Conservation (phyloP, 2,797 vertebrate species). For the Taenioides sp. region DNA sequence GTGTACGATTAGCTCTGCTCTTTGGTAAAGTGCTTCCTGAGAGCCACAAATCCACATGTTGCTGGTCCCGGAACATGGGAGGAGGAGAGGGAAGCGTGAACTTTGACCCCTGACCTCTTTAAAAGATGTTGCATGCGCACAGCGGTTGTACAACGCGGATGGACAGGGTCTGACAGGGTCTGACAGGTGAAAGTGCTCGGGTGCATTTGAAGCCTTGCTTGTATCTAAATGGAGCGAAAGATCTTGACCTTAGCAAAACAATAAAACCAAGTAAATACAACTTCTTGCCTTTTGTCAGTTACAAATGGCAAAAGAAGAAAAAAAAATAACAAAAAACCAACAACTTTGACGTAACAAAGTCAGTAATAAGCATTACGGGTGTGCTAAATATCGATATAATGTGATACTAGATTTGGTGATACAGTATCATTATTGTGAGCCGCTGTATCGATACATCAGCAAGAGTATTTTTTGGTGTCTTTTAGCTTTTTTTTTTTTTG, state of each 20-base stretch:
- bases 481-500: no score
- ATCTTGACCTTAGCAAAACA: background rate
- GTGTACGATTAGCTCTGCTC: background rate
- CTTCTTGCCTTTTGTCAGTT: background rate
- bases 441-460: no score
- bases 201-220: background rate
- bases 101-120: background rate
- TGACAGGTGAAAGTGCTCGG: background rate
- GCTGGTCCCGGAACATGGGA: background rate
- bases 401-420: no score
- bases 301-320: no score
- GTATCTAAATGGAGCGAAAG: background rate
- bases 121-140: background rate
- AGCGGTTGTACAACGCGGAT: background rate
- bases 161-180: slow-evolving; percentile 4
- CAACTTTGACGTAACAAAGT: no score
- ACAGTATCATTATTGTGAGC: no score
- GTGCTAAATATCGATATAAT: no score
- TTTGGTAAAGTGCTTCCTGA: background rate
- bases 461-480: no score
- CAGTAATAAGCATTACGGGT: no score
- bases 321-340: no score
- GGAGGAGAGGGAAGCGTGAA: background rate
- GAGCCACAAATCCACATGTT: background rate
- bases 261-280: background rate